A percentile compares a stretch with the other conserved stretches of the same genome.
Evolutionary conservation across 1,140 invertebrate genomes (phyloP).

Genomic region (Doryteuthis pealeii): DNA sequence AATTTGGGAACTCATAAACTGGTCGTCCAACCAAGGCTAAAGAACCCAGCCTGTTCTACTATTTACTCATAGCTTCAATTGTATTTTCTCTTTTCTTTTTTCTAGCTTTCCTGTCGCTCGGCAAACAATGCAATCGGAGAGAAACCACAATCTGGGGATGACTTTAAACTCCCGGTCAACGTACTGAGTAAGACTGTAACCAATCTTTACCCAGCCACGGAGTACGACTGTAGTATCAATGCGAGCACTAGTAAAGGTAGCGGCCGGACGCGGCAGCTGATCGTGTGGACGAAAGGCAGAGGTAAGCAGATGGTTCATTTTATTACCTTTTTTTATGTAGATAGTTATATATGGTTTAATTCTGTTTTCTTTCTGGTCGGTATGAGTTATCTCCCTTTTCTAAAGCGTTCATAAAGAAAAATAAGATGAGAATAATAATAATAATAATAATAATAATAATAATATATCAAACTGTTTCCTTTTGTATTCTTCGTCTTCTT

Average conservation of each 20-base stretch:
- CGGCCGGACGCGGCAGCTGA: slow-evolving; percentile 64
- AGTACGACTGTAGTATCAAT: slow-evolving; percentile 71
- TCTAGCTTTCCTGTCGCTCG: background rate
- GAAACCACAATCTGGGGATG: background rate
- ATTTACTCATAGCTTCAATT: no score
- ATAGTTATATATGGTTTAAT: no score
- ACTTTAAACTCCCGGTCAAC: slow-evolving; percentile 18
- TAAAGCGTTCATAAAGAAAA: no score
- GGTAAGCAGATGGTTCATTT: slow-evolving; percentile 26
- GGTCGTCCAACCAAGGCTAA: no score
- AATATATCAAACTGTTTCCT: no score
- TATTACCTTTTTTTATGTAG: background rate
- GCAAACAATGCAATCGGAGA: background rate
- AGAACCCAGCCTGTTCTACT: no score
- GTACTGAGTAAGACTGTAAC: slow-evolving; percentile 23
- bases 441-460: no score
- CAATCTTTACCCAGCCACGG: slow-evolving; percentile 72
- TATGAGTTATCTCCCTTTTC: background rate
- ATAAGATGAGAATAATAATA: no score
- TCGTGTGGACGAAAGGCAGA: slow-evolving; percentile 66
- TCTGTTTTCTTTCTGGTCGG: background rate
- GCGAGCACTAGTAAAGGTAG: slow-evolving; percentile 67
- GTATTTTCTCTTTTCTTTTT: background rate
- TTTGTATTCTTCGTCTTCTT: no score
- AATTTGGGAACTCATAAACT: no score